Percentiles rank a stretch among this genome's conserved stretches.
These are phyloP conservation scores for Penaeus monodon DNA, from an alignment of 2,888 invertebrate genomes.

Conservation along the genomic window DNA sequence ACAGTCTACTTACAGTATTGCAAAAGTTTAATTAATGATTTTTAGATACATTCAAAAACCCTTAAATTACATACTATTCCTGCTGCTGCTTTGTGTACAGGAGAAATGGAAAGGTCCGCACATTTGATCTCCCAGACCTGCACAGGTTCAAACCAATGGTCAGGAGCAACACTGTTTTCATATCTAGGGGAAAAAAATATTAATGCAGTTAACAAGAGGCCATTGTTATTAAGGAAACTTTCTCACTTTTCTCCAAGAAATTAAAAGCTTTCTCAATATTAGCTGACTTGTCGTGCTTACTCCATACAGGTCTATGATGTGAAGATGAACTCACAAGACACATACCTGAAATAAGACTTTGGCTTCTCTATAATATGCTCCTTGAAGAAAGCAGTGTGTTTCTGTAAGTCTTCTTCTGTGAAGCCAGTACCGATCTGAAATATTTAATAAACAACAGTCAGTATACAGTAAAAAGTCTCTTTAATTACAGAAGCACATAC, in stretches of 20 bases:
- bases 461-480: neutral
- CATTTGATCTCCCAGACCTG: slow-evolving; percentile 96
- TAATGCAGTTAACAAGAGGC: neutral
- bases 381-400: slow-evolving; percentile 82
- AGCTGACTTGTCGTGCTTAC: too few relatives aligned
- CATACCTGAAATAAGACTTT: slow-evolving; percentile 74
- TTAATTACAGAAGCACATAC: neutral
- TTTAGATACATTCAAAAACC: too few relatives aligned
- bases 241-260: neutral
- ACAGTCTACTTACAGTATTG: too few relatives aligned
- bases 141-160: slow-evolving; percentile 89
- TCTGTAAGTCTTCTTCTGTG: slow-evolving; percentile 87
- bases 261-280: neutral
- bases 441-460: neutral
- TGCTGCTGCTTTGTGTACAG: slow-evolving; percentile 89
- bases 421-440: slow-evolving; percentile 90
- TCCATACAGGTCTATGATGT: too few relatives aligned
- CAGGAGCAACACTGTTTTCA: slow-evolving; percentile 79
- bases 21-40: too few relatives aligned
- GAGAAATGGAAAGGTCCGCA: slow-evolving; percentile 96
- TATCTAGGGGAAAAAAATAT: slow-evolving; percentile 79
- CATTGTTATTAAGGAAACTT: neutral
- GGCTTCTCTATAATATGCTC: slow-evolving; percentile 81
- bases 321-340: neutral
- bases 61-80: slow-evolving; percentile 81